These are phyloP conservation scores for Drosophila kohkoa DNA, from an alignment of 1,140 invertebrate genomes.

Conservation along the genomic window DNA sequence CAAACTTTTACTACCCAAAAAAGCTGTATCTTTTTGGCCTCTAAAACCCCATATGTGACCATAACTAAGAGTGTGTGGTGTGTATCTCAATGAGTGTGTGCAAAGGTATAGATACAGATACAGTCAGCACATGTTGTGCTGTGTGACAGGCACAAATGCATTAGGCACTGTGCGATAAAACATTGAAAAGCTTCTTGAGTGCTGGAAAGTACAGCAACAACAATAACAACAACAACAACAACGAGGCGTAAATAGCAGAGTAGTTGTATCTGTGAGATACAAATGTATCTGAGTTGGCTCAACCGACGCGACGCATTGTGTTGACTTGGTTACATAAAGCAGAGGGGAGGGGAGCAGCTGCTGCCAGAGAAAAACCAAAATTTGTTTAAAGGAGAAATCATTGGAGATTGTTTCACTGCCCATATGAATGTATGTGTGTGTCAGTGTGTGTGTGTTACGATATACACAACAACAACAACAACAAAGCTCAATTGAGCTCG, in stretches of 20 bases:
- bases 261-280: constrained; percentile 26
- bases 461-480: constrained; percentile 59
- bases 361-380: constrained; percentile 41
- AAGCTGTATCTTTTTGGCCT: constrained; percentile 20
- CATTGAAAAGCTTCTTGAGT: constrained; percentile 41
- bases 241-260: neutral
- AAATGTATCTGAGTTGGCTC: constrained; percentile 15
- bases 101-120: constrained; percentile 14
- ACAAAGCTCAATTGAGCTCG: constrained; percentile 73
- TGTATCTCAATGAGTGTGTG: constrained; percentile 1
- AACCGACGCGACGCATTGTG: constrained; percentile 50
- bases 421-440: constrained; percentile 1
- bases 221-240: constrained; percentile 2
- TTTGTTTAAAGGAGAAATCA: constrained; percentile 81
- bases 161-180: constrained; percentile 31
- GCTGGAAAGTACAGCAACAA: constrained; percentile 24
- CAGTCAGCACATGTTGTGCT: constrained; percentile 22
- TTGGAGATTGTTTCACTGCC: constrained; percentile 20
- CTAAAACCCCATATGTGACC: constrained; percentile 13
- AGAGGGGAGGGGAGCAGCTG: constrained; percentile 8
- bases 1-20: constrained; percentile 9
- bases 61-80: neutral
- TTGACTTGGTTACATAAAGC: constrained; percentile 62
- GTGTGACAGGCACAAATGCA: constrained; percentile 35
- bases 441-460: constrained; percentile 48